Evolutionary conservation across 1,140 invertebrate species (phyloP), one percentile per base, ranked within the genome.

Genomic region (Cyrtorhinus lividipennis): DNA sequence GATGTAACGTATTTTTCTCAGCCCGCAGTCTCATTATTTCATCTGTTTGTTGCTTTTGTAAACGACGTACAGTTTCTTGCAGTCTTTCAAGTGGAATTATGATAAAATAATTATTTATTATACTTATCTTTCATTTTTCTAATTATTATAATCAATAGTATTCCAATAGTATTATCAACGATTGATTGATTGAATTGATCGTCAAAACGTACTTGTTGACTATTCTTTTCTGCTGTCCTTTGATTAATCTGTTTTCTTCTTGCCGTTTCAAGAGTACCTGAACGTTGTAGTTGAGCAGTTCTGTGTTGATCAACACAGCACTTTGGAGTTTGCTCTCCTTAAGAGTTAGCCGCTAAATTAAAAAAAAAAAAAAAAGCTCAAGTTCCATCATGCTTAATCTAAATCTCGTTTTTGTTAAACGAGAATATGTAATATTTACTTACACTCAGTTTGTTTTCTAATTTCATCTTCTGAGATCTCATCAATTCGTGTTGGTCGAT

Each of bases 161-260:
- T n/a, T n/a, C n/a, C n/a, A n/a, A n/a, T n/a, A n/a, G n/a, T n/a
- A n/a, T n/a, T n/a, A n/a, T n/a, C n/a, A n/a, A n/a, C n/a, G n/a
- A n/a, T n/a, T n/a, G n/a, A n/a, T n/a, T n/a, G n/a, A n/a, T n/a
- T n/a, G n/a, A n/a, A n/a, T n/a, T n/a, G n/a, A n/a, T n/a, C n/a
- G n/a, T n/a, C n/a, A n/a, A n/a, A n/a, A n/a, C n/a, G n/a, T 59
- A 59, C 58, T 59, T 26, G 27, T 59, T 59, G 18, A 59, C 27
- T 26, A 59, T 18, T 8, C 27, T 24, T 18, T 59, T 59, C n/a
- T 59, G 58, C 2, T 59, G 58, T 13, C 24, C 24, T 59, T 59
- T 59, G 10, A 59, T 26, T 30, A 30, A 13, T 59, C 58, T n/a
- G 18, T 59, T 26, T 18, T 59, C 58, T n/a, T 30, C 27, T 30